These are phyloP conservation scores for Xanthorhoe designata DNA, from an alignment of 2,888 invertebrate genomes.

Conservation along the genomic window DNA sequence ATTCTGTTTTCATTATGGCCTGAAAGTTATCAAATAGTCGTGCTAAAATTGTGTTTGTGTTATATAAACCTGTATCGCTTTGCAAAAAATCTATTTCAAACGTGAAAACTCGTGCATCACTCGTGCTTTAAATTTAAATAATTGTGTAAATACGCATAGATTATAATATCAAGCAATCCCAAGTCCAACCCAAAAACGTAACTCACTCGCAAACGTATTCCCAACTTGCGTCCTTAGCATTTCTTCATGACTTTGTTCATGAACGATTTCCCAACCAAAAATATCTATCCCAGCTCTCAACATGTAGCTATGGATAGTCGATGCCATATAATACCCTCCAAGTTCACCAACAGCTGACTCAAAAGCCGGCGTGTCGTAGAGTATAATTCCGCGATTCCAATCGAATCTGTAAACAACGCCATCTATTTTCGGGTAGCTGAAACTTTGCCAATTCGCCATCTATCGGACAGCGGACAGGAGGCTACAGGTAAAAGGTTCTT, in stretches of 20 bases:
- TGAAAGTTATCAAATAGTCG: not conserved
- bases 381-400: conserved; percentile 90
- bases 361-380: conserved; percentile 92
- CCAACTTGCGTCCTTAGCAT: conserved; percentile 80
- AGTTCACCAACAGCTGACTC: conserved; percentile 87
- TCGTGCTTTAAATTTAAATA: conserved; percentile 13
- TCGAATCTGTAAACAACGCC: conserved; percentile 84
- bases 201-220: conserved; percentile 85
- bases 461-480: conserved; percentile 37
- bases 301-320: conserved; percentile 88
- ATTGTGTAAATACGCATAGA: not conserved
- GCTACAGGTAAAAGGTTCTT: conserved; percentile 1
- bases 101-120: conserved; percentile 19
- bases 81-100: conserved; percentile 4
- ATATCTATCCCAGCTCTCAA: conserved; percentile 62
- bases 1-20: too few relatives aligned
- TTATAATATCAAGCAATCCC: conserved; percentile 15
- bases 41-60: not conserved
- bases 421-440: conserved; percentile 56
- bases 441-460: conserved; percentile 46
- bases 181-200: conserved; percentile 32
- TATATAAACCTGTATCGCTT: too few relatives aligned
- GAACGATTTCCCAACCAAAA: conserved; percentile 68
- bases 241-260: conserved; percentile 75
- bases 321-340: conserved; percentile 92